Evolutionary conservation across 2,113 vertebrate genomes (phyloP).

Genomic region (Gopherus flavomarginatus): DNA sequence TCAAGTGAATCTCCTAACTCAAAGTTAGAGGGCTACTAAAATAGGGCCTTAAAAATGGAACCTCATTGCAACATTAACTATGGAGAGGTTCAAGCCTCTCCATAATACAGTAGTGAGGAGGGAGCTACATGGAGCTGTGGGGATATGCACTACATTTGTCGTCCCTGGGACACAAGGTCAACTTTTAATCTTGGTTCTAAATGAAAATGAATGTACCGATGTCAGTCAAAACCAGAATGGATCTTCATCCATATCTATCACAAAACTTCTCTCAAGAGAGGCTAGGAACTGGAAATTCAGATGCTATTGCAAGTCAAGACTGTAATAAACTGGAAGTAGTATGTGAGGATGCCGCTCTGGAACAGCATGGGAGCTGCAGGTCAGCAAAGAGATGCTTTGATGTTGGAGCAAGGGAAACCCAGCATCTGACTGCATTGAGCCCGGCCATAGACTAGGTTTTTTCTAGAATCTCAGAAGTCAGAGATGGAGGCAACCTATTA

Average conservation of each 20-base stretch:
- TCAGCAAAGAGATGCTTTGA: neutral
- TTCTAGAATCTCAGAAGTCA: rapidly evolving
- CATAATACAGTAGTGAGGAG: neutral
- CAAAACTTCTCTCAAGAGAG: neutral
- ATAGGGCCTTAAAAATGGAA: neutral
- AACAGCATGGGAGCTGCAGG: neutral
- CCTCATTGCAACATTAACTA: neutral
- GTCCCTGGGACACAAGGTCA: neutral
- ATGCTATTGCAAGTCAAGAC: neutral
- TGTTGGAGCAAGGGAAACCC: neutral
- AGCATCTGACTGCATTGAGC: neutral
- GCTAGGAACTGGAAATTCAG: neutral
- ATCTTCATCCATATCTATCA: neutral
- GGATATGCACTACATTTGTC: neutral
- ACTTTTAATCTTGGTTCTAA: neutral
- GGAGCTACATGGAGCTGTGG: neutral
- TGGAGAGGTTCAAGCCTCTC: neutral
- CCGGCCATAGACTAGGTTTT: neutral
- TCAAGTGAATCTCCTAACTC: neutral
- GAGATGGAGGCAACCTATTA: neutral
- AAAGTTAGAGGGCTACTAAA: neutral
- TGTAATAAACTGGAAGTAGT: neutral
- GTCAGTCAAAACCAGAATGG: neutral
- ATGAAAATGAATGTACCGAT: neutral
- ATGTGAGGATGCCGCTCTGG: rapidly evolving